Conservation (phyloP, 2,113 vertebrate genomes). For the Rhizomys pruinosus region DNA sequence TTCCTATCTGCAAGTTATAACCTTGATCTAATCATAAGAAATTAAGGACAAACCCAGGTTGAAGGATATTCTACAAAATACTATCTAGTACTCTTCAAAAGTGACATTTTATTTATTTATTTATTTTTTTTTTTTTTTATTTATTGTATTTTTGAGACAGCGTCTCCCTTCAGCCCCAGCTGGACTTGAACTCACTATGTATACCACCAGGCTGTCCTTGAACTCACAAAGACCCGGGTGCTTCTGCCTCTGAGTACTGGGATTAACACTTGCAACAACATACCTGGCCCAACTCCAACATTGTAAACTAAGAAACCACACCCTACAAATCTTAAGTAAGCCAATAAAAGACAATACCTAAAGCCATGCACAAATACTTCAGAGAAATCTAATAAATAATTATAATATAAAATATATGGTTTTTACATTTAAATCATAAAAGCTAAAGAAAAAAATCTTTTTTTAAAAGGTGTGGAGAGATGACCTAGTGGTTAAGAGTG, state of each 20-base stretch:
- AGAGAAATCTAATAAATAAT: constrained; percentile 50
- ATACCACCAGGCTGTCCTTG: too few relatives aligned
- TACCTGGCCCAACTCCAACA: constrained; percentile 17
- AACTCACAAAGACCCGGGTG: too few relatives aligned
- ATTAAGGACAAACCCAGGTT: neutral
- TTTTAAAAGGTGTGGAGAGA: too few relatives aligned
- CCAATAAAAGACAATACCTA: neutral
- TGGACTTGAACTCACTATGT: too few relatives aligned
- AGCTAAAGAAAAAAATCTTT: constrained; percentile 3
- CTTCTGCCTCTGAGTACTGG: too few relatives aligned
- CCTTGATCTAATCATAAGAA: constrained; percentile 7
- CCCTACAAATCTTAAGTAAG: constrained; percentile 3
- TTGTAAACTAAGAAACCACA: neutral
- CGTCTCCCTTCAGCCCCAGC: too few relatives aligned
- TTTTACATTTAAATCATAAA: constrained; percentile 54
- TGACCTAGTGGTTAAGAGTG: too few relatives aligned
- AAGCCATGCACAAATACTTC: constrained; percentile 41
- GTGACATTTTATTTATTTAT: too few relatives aligned
- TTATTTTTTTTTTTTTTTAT: too few relatives aligned
- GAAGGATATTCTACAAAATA: constrained; percentile 37
- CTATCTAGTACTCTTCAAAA: neutral
- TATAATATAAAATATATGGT: neutral
- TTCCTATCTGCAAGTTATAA: neutral
- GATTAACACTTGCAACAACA: too few relatives aligned
- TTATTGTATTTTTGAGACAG: too few relatives aligned